Percentiles rank a stretch among this genome's conserved stretches.
Conservation (phyloP, 2,888 invertebrate species). For the Coelinius sp. region DNA sequence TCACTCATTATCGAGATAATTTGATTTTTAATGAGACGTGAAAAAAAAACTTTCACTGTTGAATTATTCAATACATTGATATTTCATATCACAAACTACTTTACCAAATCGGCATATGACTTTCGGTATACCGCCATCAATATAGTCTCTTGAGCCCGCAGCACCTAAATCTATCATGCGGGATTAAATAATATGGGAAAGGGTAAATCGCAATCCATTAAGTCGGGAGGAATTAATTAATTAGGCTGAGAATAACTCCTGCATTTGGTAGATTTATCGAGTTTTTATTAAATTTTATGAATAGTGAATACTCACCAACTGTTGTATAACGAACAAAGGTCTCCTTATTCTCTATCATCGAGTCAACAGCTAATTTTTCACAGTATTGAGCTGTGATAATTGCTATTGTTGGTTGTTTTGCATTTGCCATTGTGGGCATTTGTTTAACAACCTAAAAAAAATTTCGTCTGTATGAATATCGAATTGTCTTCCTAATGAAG, state of each 20-base stretch:
- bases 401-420: conserved; percentile 97
- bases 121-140: conserved; percentile 62
- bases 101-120: conserved; percentile 67
- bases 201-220: background rate
- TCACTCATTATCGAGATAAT: background rate
- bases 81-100: conserved; percentile 59
- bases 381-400: conserved; percentile 97
- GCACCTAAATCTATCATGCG: conserved; percentile 65
- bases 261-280: conserved; percentile 13
- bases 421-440: conserved; percentile 91
- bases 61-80: background rate
- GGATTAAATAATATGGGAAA: conserved; percentile 36
- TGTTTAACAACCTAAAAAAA: conserved; percentile 82
- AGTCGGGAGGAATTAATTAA: background rate
- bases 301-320: conserved; percentile 81
- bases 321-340: conserved; percentile 97
- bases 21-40: background rate
- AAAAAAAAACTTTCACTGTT: too few species aligned
- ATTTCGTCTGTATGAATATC: too few species aligned
- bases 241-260: background rate
- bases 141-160: conserved; percentile 59
- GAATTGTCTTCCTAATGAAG: too few species aligned
- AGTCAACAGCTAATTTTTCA: conserved; percentile 97
- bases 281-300: too few species aligned
- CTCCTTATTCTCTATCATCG: conserved; percentile 97